Base-by-base conservation (phyloP, 2,797 vertebrate species). In the Siniperca scherzeri region DNA sequence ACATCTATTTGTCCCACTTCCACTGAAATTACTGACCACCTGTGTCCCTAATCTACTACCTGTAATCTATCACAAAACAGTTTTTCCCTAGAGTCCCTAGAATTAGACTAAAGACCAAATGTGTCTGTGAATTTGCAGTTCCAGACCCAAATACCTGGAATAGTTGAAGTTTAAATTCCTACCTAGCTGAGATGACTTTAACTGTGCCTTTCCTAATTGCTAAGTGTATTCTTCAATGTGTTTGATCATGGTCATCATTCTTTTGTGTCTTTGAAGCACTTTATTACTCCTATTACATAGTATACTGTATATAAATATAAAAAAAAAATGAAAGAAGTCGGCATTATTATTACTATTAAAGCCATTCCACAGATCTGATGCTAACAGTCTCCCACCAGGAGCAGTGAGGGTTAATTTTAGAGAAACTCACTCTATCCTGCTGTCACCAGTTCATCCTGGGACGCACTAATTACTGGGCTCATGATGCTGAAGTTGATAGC, bases 381-480 rank as follows among this genome's bases (percentile, higher is more conserved):
- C 59, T 60, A 5, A 60, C 12, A n/a, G 1, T 40, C 52, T 46
- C 57, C 57, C 36, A 78, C 78, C 61, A 70, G 42, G 89, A 82
- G 77, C 46, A 10, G 12, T 50, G 61, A 78, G 3, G 56, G 73
- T 74, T 89, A 25, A 89, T 85, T 82, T 84, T 56, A 78, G 67
- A 71, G 21, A 4, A 61, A 25, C 27, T 64, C 7, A 0, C 3
- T 89, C 77, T 2, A 80, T 87, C 86, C 83, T 61, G 17, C 80
- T 78, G 87, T 85, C 87, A 74, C 59, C 68, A 55, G 61, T 70
- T 60, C 73, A 46, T 50, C 78, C 30, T 21, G 71, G 52, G 77
- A 85, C 5, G 19, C 46, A 65, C 78, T 87, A 90, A 92, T 91
- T 86, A 90, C 79, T 78, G 78, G 38, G 66, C 75, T 79, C 80